Conservation (phyloP, 2,797 vertebrate genomes). For the Lithobates sylvaticus region DNA sequence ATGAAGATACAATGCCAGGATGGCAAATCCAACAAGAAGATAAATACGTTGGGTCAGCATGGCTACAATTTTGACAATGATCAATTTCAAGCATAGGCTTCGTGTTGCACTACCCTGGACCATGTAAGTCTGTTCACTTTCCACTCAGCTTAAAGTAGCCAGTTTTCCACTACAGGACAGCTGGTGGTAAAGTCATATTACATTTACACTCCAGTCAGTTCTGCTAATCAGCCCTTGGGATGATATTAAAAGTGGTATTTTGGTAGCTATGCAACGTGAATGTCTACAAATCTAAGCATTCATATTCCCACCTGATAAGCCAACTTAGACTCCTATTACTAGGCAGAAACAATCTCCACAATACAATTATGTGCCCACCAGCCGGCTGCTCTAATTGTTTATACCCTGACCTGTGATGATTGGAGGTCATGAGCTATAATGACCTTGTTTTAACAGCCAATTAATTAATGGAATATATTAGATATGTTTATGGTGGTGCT, state of each 20-base stretch:
- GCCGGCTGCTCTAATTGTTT: not conserved
- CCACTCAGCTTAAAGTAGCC: too few species aligned
- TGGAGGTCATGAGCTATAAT: not conserved
- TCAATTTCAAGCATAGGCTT: too few species aligned
- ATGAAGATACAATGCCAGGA: too few species aligned
- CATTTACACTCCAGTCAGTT: too few species aligned
- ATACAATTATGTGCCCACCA: not conserved
- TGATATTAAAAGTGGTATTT: not conserved
- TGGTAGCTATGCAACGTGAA: conserved; percentile 20
- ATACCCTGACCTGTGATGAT: not conserved
- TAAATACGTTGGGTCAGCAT: too few species aligned
- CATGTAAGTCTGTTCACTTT: too few species aligned
- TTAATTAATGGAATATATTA: not conserved
- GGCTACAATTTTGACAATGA: too few species aligned
- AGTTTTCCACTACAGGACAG: too few species aligned
- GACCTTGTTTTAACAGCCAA: conserved; percentile 23
- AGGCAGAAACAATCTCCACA: not conserved
- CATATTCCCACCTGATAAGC: conserved; percentile 9
- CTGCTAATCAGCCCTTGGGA: not conserved
- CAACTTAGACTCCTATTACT: not conserved
- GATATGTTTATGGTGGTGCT: not conserved
- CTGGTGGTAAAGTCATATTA: too few species aligned
- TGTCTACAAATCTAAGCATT: not conserved
- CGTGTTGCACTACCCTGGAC: too few species aligned
- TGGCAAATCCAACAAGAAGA: too few species aligned